Conservation (phyloP, 2,888 invertebrate genomes). For the Dysmachus trigonus region DNA sequence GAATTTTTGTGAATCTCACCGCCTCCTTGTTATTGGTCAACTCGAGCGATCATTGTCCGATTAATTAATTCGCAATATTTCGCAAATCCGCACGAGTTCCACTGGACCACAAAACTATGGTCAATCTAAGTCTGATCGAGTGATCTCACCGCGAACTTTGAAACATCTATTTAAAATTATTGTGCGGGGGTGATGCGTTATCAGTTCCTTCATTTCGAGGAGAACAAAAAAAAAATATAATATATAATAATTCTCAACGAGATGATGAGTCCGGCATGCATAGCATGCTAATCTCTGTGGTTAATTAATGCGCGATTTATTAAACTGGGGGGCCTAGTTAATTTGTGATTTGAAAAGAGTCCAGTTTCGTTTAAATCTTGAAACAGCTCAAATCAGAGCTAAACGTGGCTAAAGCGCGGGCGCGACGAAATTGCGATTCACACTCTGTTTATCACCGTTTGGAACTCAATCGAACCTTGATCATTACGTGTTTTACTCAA, state of each 20-base stretch:
- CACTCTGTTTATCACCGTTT: not conserved
- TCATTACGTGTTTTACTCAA: slow-evolving; percentile 7
- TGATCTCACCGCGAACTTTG: slow-evolving; percentile 36
- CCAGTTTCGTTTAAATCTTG: not conserved
- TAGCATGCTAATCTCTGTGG: not conserved
- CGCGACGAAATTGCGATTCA: not conserved
- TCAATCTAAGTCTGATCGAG: not conserved
- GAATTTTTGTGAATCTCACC: not conserved
- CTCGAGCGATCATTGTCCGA: not conserved
- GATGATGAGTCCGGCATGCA: not conserved
- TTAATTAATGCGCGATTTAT: slow-evolving; percentile 32
- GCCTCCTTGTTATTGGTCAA: not conserved
- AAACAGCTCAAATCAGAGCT: not conserved
- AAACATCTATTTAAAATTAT: not conserved
- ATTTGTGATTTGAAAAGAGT: slow-evolving; percentile 1
- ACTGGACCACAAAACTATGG: not conserved
- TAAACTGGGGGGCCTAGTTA: not conserved
- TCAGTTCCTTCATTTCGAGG: not conserved
- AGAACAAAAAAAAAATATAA: not conserved
- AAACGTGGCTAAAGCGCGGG: not conserved
- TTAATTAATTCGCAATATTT: not conserved
- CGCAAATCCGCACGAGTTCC: not conserved
- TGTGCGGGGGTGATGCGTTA: slow-evolving; percentile 34
- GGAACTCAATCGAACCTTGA: not conserved
- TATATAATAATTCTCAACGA: not conserved